Percentiles rank a stretch among this genome's conserved stretches.
Conservation (phyloP, 2,888 invertebrate species). For the Drosophila mulleri region DNA sequence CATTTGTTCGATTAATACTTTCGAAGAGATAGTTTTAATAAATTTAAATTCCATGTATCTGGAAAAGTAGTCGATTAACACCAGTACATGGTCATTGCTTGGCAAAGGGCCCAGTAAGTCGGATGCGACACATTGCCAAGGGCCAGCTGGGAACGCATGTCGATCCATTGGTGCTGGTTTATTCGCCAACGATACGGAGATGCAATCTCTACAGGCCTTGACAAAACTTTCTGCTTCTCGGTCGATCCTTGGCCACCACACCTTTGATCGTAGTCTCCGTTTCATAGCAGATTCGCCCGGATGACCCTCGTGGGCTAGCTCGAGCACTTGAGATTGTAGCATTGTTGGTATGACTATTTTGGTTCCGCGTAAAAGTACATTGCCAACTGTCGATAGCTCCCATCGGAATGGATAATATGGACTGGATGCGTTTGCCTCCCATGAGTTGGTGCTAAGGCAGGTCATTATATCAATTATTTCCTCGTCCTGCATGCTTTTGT, state of each 20-base stretch:
- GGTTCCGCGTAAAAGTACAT: not conserved
- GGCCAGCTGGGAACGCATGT: not conserved
- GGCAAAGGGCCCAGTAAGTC: not conserved
- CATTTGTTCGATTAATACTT: not conserved
- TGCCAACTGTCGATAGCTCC: not conserved
- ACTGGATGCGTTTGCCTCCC: not conserved
- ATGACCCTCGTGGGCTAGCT: not conserved
- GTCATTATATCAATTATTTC: not conserved
- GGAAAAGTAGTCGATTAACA: not conserved
- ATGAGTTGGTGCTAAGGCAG: not conserved
- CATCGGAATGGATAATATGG: not conserved
- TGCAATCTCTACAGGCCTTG: not conserved
- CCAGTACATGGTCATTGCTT: not conserved
- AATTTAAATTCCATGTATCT: not conserved
- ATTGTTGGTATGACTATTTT: too few species aligned
- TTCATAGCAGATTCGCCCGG: not conserved
- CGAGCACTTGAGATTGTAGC: not conserved
- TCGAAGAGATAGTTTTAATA: not conserved
- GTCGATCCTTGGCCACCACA: not conserved
- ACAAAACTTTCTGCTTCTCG: not conserved
- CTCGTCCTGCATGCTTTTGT: not conserved
- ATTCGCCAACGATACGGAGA: not conserved
- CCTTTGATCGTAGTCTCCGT: not conserved
- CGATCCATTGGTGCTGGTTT: not conserved
- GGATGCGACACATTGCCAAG: too few species aligned